Base-by-base conservation (phyloP, 2,113 vertebrate genomes). In the Sakesphorus luctuosus region DNA sequence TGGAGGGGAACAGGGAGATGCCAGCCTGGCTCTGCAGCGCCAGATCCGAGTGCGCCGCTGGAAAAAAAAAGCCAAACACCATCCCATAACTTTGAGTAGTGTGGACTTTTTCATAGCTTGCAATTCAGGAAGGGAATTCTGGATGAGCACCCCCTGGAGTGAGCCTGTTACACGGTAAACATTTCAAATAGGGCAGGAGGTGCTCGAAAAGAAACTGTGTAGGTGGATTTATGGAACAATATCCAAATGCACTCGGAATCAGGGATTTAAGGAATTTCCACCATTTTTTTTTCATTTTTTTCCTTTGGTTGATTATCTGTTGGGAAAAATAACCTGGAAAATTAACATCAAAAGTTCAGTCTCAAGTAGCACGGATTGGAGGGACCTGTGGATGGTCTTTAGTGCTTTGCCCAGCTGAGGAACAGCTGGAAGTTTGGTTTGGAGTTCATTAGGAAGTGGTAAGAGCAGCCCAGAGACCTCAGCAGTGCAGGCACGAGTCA, bases 321-420 rank as follows among this genome's bases (percentile, higher is more conserved):
- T 56, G 18, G 25, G 14, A 71, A 78, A 72, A 80, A 18, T n/a
- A 18, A 0, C 4, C 4, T 10, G n/a, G 31, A 81, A 77, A 20
- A 68, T 40, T 25, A 65, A 44, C 35, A 24, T 61, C 28, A 23
- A 58, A 49, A 68, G 6, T 55, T 74, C 31, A 38, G 10, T 43
- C 49, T 61, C 3, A 0, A 25, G 63, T 31, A 40, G 6, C 1
- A 3, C 0, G 0, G 25, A 40, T 46, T 47, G 31, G 7, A 2
- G 8, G 24, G 50, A 71, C 7, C 35, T 46, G 4, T 5, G 17
- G 50, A 52, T 43, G n/a, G 28, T 43, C 46, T 61, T 83, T 2
- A 56, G 56, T 31, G n/a, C 38, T 71, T 79, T 75, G 28, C 25
- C 35, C 25, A 83, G n/a, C 18, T 69, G 49, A n/a, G 65, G 25